Base-by-base conservation (phyloP, 2,113 vertebrate species). In the Scalopus aquaticus region DNA sequence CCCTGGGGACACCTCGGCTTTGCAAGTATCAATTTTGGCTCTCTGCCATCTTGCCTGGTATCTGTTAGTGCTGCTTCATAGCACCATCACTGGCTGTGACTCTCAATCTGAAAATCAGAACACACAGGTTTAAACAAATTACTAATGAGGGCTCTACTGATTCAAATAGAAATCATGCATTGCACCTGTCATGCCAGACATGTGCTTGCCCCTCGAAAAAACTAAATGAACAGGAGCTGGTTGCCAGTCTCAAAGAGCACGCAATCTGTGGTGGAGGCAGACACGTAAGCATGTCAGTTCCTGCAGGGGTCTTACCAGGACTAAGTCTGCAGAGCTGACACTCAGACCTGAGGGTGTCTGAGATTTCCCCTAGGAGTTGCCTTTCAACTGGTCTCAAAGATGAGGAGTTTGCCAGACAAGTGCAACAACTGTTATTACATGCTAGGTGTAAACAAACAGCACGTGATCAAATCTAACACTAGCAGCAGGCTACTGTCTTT, bases 261-360 rank as follows among this genome's bases (percentile, higher is more conserved):
- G 64, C 20, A 58, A 32, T 32, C 64, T 90, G 64, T 89, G 30
- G 22, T 78, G 78, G 58, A 85, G 58, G 62, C 49, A 92, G 44
- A 81, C 20, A 37, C 16, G 39, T 65, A 74, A 74, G 19, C 24
- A n/a, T 37, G n/a, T 6, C 5, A 4, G 37, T 72, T 88, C 81
- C 17, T 88, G 16, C 3, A 35, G 6, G 17, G 5, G 30, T n/a
- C n/a, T 51, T 30, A 15, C 10, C n/a, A 64, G 2, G n/a, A 79
- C 17, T 54, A 22, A 20, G 4, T 28, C 19, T 0, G 0, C 19
- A 49, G 11, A 30, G 10, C 26, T 39, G 37, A 20, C 8, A 13
- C 5, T 35, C 9, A 58, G 37, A n/a, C 19, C 6, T 39, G 28
- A 19, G 28, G n/a, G 6, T 28, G 2, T 70, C 51, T 42, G 6